Conservation (phyloP, 2,888 invertebrate genomes). For the Drosophila dives region DNA sequence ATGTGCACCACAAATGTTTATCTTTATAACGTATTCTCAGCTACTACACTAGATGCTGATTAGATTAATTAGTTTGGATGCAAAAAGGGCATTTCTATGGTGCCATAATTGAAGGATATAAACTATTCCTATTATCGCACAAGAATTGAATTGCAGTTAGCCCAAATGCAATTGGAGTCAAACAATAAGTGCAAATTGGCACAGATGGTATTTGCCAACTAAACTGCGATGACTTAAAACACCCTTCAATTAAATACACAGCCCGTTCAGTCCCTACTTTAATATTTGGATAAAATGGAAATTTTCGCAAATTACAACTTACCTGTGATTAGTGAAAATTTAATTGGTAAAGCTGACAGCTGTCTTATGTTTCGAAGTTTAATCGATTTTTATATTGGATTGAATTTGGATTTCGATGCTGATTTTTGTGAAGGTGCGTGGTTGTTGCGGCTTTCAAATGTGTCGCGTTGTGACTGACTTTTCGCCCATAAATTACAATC, state of each 20-base stretch:
- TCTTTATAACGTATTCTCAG: not conserved
- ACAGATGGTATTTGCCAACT: conserved; percentile 5
- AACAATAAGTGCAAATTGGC: too few relatives aligned
- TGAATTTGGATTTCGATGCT: conserved; percentile 8
- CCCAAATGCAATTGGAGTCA: conserved; percentile 38
- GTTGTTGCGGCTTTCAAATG: conserved; percentile 13
- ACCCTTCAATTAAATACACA: not conserved
- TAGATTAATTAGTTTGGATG: not conserved
- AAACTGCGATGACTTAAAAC: conserved; percentile 18
- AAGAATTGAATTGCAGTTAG: conserved; percentile 5
- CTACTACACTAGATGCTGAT: not conserved
- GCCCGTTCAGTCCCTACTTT: not conserved
- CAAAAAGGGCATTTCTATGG: not conserved
- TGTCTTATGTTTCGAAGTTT: conserved; percentile 23
- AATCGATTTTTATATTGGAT: conserved; percentile 4
- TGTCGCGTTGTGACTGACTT: conserved; percentile 30
- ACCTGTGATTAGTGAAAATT: conserved; percentile 60
- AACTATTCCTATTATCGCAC: not conserved
- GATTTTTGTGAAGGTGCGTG: conserved; percentile 13
- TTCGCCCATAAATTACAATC: conserved; percentile 56
- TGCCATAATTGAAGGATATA: not conserved
- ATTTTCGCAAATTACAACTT: conserved; percentile 40
- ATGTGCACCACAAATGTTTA: not conserved
- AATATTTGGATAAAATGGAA: conserved; percentile 35
- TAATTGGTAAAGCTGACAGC: conserved; percentile 35